Conservation (phyloP, 2,113 vertebrate genomes). For the Tonatia bakeri region DNA sequence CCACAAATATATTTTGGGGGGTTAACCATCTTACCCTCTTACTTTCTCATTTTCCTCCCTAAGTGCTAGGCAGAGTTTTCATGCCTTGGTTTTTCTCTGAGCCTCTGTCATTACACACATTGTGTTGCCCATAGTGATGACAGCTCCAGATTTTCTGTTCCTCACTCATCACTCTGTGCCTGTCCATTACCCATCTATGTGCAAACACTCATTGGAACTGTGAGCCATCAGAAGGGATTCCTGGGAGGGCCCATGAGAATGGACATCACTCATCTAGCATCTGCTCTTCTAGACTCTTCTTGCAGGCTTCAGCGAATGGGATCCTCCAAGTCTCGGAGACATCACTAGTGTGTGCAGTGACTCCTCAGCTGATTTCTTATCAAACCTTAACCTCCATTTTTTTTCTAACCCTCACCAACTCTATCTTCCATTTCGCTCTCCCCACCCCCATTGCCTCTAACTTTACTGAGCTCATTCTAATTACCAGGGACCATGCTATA, state of each 20-base stretch:
- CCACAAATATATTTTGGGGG: background rate
- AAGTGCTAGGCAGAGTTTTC: background rate
- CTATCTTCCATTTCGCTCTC: background rate
- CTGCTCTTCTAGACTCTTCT: background rate
- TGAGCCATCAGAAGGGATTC: background rate
- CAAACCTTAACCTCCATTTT: background rate
- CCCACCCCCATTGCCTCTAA: rapidly evolving
- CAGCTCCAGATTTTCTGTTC: background rate
- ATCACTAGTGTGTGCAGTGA: background rate
- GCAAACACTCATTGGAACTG: rapidly evolving
- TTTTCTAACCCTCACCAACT: background rate
- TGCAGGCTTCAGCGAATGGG: background rate
- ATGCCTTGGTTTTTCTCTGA: background rate
- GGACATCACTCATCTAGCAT: background rate
- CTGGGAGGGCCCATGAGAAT: background rate
- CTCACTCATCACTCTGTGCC: background rate
- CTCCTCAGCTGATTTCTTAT: background rate
- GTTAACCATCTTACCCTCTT: background rate
- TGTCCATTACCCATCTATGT: rapidly evolving
- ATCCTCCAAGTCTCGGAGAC: background rate
- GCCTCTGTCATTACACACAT: background rate
- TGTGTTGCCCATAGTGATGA: rapidly evolving
- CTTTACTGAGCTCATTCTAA: background rate
- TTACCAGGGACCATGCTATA: background rate
- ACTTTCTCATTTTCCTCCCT: background rate